Evolutionary conservation across 2,113 vertebrate species (phyloP).

Genomic region (Agelaius tricolor): DNA sequence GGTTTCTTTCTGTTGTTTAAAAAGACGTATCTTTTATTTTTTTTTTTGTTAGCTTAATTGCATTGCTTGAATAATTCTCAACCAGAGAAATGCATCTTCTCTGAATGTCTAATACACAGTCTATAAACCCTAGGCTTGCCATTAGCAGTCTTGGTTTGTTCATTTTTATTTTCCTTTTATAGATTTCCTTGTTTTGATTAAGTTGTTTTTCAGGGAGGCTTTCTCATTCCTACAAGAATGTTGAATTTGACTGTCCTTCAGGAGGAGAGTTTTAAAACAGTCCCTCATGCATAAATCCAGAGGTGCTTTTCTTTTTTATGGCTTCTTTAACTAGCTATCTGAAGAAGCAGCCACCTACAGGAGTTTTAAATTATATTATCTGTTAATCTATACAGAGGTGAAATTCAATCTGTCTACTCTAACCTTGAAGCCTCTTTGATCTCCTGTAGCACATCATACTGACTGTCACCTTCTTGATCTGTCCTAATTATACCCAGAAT

Average conservation of each 20-base stretch:
- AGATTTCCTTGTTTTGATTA: neutral
- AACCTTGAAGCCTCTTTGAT: constrained; percentile 23
- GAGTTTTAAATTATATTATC: constrained; percentile 19
- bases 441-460: neutral
- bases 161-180: neutral
- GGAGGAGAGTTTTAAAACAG: neutral
- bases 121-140: neutral
- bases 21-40: neutral
- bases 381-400: neutral
- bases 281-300: neutral
- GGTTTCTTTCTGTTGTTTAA: neutral
- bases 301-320: neutral
- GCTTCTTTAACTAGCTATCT: neutral
- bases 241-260: neutral
- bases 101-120: neutral
- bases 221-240: neutral
- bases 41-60: neutral
- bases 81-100: neutral
- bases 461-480: constrained; percentile 9
- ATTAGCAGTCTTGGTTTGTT: neutral
- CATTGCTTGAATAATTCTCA: neutral
- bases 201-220: neutral
- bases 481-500: constrained; percentile 9
- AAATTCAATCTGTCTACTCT: constrained; percentile 20
- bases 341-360: constrained; percentile 8